Conservation (phyloP, 64 coral and sea anemone genomes). For the Orbicella faveolata region DNA sequence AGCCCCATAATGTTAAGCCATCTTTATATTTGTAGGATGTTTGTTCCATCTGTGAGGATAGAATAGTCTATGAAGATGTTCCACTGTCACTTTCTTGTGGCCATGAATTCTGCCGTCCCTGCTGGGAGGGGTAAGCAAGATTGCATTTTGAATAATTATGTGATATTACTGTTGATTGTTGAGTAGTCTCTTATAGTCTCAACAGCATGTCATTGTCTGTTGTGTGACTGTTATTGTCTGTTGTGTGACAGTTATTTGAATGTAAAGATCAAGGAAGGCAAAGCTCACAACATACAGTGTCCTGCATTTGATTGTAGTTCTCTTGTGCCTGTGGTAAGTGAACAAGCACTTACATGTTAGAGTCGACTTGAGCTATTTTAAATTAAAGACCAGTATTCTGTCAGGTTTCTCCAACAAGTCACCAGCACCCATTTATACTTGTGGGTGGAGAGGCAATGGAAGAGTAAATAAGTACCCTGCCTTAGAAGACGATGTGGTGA, state of each 20-base stretch:
- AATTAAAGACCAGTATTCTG: no score
- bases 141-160: background rate
- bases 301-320: slow-evolving; percentile 83
- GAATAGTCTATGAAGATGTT: slow-evolving; percentile 61
- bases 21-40: slow-evolving; percentile 38
- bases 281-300: slow-evolving; percentile 88
- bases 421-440: no score
- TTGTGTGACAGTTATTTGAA: slow-evolving; percentile 77
- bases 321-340: slow-evolving; percentile 91
- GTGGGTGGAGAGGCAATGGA: no score
- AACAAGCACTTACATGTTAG: background rate
- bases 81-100: slow-evolving; percentile 69
- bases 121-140: slow-evolving; percentile 86
- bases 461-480: no score
- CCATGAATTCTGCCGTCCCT: slow-evolving; percentile 79
- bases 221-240: background rate
- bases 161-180: background rate
- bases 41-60: slow-evolving; percentile 78
- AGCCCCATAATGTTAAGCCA: background rate
- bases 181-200: no score
- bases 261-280: slow-evolving; percentile 93
- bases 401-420: no score
- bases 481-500: no score
- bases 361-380: no score
- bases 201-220: no score